Evolutionary conservation across 2,888 invertebrate species (phyloP).

Genomic region (Mesopsocus fuscifrons): DNA sequence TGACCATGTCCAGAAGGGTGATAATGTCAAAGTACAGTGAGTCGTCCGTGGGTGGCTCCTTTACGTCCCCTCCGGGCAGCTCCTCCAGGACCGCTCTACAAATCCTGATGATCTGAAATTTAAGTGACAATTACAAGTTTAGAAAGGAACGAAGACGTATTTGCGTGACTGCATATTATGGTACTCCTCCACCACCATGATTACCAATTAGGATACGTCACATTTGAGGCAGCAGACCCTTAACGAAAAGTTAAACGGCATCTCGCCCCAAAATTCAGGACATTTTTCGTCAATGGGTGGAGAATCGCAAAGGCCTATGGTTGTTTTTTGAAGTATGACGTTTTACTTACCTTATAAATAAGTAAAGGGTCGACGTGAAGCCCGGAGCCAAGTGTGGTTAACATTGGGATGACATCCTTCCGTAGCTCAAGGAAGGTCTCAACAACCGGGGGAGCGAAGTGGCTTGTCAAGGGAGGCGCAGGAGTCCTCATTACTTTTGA

Average conservation of each 20-base stretch:
- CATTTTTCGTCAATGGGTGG: too few species aligned
- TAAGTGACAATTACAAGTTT: too few species aligned
- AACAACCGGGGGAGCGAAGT: constrained; percentile 44
- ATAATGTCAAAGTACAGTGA: constrained; percentile 64
- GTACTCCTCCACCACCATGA: too few species aligned
- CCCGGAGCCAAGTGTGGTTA: constrained; percentile 70
- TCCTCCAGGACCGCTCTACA: neutral
- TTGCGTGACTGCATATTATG: too few species aligned
- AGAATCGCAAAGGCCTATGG: too few species aligned
- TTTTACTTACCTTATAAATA: constrained; percentile 65
- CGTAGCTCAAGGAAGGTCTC: constrained; percentile 50
- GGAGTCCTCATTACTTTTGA: constrained; percentile 44
- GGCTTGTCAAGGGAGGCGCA: constrained; percentile 29
- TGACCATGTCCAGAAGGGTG: constrained; percentile 67
- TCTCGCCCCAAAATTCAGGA: too few species aligned
- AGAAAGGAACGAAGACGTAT: too few species aligned
- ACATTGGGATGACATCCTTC: constrained; percentile 64
- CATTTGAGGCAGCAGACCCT: too few species aligned
- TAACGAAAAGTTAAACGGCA: too few species aligned
- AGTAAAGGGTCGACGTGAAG: constrained; percentile 73
- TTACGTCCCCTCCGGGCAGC: constrained; percentile 19
- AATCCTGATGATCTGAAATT: constrained; percentile 12
- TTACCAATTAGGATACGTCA: too few species aligned
- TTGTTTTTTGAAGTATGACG: too few species aligned
- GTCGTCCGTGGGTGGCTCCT: constrained; percentile 25